Base-by-base conservation (phyloP, 2,888 invertebrate species). In the Drosophila kambysellisi region DNA sequence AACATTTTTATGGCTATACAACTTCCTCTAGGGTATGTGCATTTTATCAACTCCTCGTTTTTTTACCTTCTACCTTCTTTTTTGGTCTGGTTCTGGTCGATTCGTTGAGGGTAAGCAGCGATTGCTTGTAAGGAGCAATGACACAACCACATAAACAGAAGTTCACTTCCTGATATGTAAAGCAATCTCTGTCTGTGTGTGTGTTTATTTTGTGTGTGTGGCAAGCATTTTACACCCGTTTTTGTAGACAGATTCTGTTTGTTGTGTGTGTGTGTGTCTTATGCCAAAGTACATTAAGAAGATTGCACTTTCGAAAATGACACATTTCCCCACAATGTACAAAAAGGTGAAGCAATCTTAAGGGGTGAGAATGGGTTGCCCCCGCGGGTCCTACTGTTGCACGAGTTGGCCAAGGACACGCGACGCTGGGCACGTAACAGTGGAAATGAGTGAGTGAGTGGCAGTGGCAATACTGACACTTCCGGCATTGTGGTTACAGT, bases 221-320 rank as follows among this genome's bases (percentile, higher is more conserved):
- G 20, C 43, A 46, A 25, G 25, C 15, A 25, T 46, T 46, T 46
- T 12, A 43, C 43, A 20, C 43, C 20, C 20, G 43, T 60, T 62
- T 66, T 54, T 76, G 66, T 60, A 62, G 76, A 71, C 71, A 66
- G 68, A 63, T 54, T 74, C 59, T 64, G 70, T 48, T 59, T 64
- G 56, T 58, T 33, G 52, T 56, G 43, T 59, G 48, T 33, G 52
- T 56, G 43, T 59, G 48, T 59, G 63, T 75, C 66, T 65, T 72
- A 53, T 64, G 76, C 64, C 76, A 71, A 78, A 80, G 83, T 83
- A 85, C 90, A 89, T 89, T 88, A 90, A 76, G 88, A 79, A 89
- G 78, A 89, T 89, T 90, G 91, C 89, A 89, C 85, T 89, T 77
- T 83, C 72, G 75, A 73, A 81, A 87, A 80, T 85, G 89, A 85